Evolutionary conservation across 2,888 invertebrate genomes (phyloP).

Genomic region (Eremobia ochroleuca): DNA sequence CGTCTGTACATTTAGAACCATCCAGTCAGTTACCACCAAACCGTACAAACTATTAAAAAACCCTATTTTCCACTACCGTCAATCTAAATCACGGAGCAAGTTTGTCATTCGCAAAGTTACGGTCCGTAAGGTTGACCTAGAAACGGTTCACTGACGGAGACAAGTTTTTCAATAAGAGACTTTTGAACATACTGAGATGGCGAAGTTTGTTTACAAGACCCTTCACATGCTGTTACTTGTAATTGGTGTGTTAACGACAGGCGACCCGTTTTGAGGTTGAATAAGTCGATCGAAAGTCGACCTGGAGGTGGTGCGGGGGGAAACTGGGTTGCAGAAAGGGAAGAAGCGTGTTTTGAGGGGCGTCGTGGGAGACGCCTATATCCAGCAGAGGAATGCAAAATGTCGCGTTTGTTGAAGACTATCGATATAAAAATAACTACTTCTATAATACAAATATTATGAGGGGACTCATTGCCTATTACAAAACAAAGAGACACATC

Average conservation of each 20-base stretch:
- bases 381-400: background rate
- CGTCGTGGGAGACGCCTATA: background rate
- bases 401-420: background rate
- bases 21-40: slow-evolving; percentile 13
- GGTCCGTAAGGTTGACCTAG: slow-evolving; percentile 77
- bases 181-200: slow-evolving; percentile 72
- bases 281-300: slow-evolving; percentile 12
- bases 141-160: slow-evolving; percentile 74
- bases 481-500: too few species aligned
- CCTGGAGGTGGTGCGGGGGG: background rate
- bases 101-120: slow-evolving; percentile 77
- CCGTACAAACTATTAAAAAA: slow-evolving; percentile 66
- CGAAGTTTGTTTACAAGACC: slow-evolving; percentile 44
- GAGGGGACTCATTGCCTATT: too few species aligned
- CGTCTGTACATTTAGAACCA: background rate
- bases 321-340: background rate
- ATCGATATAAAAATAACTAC: background rate
- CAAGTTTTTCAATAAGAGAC: slow-evolving; percentile 85
- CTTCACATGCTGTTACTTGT: slow-evolving; percentile 40
- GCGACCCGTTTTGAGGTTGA: slow-evolving; percentile 23
- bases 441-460: too few species aligned
- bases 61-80: slow-evolving; percentile 72
- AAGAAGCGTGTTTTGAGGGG: background rate
- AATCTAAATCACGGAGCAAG: slow-evolving; percentile 77
- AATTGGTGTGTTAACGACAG: slow-evolving; percentile 39